Conservation (phyloP, 2,113 vertebrate species). For the Harpagus bidentatus region DNA sequence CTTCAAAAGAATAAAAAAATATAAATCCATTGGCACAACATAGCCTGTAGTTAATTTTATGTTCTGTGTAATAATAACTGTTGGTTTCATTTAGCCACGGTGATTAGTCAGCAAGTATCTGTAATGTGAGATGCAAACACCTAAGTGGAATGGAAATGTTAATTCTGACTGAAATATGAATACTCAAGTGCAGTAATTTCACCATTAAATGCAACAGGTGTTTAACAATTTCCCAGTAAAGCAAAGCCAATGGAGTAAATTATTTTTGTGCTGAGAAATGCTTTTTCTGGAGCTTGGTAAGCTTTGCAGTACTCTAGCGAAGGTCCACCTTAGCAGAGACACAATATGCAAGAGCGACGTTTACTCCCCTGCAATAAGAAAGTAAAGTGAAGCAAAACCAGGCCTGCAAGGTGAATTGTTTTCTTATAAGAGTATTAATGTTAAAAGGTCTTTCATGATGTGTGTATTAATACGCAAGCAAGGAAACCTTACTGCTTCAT, state of each 20-base stretch:
- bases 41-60: background rate
- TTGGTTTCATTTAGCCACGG: background rate
- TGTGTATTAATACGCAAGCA: background rate
- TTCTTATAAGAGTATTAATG: background rate
- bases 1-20: background rate
- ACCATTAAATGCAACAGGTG: background rate
- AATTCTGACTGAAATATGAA: background rate
- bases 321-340: background rate
- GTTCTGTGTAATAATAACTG: background rate
- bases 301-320: background rate
- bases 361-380: background rate
- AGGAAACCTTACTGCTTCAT: background rate
- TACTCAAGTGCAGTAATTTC: background rate
- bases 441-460: background rate
- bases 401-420: background rate
- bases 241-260: background rate
- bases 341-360: accelerated
- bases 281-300: background rate
- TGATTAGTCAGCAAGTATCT: background rate
- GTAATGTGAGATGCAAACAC: background rate
- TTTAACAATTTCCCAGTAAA: background rate
- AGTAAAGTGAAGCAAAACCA: background rate
- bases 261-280: background rate
- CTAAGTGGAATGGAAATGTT: background rate
- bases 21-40: background rate